These are phyloP conservation scores for Gobionotothen gibberifrons DNA, from an alignment of 2,797 vertebrate genomes.

Conservation along the genomic window DNA sequence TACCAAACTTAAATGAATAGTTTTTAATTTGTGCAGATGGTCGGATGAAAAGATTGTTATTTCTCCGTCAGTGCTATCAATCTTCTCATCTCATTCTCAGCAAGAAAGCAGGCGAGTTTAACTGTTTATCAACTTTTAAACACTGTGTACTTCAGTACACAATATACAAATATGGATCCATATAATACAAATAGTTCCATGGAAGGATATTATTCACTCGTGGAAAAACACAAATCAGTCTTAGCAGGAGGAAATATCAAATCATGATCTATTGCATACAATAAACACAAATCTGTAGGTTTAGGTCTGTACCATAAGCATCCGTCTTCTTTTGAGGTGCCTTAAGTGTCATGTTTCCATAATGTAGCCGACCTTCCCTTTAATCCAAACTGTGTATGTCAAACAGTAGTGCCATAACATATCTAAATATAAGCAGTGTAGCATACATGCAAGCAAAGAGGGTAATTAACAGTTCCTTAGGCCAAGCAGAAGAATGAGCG, in stretches of 20 bases:
- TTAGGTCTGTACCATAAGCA: background rate
- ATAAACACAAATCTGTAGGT: background rate
- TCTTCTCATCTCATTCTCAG: no score
- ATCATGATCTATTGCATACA: background rate
- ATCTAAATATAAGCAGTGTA: constrained; percentile 15
- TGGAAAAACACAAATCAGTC: background rate
- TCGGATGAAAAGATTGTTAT: background rate
- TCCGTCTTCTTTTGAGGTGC: background rate
- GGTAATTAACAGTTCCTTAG: constrained; percentile 31
- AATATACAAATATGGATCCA: background rate
- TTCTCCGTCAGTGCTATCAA: background rate
- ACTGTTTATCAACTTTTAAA: background rate
- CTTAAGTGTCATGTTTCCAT: background rate
- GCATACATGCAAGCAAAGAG: constrained; percentile 22
- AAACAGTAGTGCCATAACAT: constrained; percentile 21
- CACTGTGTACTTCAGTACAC: background rate
- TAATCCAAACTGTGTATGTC: constrained; percentile 7
- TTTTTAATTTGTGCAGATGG: background rate
- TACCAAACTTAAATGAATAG: background rate
- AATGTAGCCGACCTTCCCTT: background rate
- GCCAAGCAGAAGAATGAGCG: constrained; percentile 1
- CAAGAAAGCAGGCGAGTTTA: no score
- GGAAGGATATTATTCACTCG: no score
- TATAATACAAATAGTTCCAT: background rate
- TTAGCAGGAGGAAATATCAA: background rate